These are phyloP conservation scores for Heliconius ismenius DNA, from an alignment of 2,888 invertebrate species.

Conservation along the genomic window DNA sequence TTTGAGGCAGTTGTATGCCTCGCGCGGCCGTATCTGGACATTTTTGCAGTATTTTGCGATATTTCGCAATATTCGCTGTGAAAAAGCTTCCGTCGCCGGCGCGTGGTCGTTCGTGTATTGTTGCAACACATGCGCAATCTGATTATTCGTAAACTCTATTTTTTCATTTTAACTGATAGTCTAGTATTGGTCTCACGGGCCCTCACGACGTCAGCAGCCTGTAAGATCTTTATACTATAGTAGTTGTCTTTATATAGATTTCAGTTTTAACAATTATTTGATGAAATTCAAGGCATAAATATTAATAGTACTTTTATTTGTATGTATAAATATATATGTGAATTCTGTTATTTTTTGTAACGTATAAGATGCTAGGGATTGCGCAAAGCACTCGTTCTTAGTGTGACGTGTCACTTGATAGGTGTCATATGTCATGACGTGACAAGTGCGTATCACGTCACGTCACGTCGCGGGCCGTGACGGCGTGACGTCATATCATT, in stretches of 20 bases:
- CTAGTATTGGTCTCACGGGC: not conserved
- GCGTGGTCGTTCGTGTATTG: constrained; percentile 16
- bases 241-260: too few relatives aligned
- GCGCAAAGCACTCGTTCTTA: not conserved
- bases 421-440: not conserved
- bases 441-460: not conserved
- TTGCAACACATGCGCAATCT: constrained; percentile 7
- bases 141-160: not conserved
- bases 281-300: not conserved
- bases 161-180: not conserved
- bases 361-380: not conserved
- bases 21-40: constrained; percentile 9
- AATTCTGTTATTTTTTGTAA: not conserved
- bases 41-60: constrained; percentile 22
- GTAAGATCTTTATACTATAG: too few relatives aligned
- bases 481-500: constrained; percentile 23
- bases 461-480: not conserved
- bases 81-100: constrained; percentile 1
- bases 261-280: not conserved
- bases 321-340: not conserved
- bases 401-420: constrained; percentile 3
- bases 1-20: constrained; percentile 13
- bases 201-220: too few relatives aligned
- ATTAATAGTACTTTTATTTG: not conserved
- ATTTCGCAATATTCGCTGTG: not conserved